Conservation (phyloP, 2,888 invertebrate genomes). For the Leptarthrus brevirostris region DNA sequence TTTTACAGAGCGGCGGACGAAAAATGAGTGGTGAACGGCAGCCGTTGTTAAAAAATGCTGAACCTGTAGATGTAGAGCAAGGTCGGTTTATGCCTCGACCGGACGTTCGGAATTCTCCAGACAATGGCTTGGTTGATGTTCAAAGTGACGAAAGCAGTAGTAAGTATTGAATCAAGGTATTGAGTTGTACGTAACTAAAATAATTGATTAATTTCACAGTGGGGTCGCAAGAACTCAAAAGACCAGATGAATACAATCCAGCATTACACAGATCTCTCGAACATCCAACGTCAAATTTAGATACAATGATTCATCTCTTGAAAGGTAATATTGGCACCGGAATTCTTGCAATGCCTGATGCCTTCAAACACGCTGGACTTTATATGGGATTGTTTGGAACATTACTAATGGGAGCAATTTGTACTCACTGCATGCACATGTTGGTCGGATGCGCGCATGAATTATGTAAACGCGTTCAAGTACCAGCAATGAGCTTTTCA, state of each 20-base stretch:
- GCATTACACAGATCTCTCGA: conserved; percentile 77
- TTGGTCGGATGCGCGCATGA: conserved; percentile 80
- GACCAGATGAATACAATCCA: conserved; percentile 70
- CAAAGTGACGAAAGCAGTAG: conserved; percentile 64
- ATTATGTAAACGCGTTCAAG: conserved; percentile 75
- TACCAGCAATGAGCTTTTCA: conserved; percentile 80
- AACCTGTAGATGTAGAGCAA: conserved; percentile 60
- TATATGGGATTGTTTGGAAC: conserved; percentile 86
- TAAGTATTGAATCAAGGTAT: conserved; percentile 42
- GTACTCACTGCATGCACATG: conserved; percentile 94
- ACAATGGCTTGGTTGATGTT: conserved; percentile 66
- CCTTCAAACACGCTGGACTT: conserved; percentile 90
- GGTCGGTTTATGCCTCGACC: conserved; percentile 60
- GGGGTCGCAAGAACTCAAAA: conserved; percentile 57
- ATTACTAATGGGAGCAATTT: conserved; percentile 84
- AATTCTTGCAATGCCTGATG: conserved; percentile 96
- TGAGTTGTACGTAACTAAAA: too few species aligned
- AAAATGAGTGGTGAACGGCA: conserved; percentile 78
- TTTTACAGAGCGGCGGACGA: conserved; percentile 56
- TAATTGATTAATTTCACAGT: too few species aligned
- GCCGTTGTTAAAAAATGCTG: conserved; percentile 70
- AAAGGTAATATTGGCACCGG: conserved; percentile 90
- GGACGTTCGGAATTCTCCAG: conserved; percentile 66
- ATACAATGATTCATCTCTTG: conserved; percentile 79
- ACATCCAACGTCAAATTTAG: conserved; percentile 84